phyloP scores from a whole-genome alignment of 2,113 vertebrate species.

The Tichodroma muraria region DNA sequence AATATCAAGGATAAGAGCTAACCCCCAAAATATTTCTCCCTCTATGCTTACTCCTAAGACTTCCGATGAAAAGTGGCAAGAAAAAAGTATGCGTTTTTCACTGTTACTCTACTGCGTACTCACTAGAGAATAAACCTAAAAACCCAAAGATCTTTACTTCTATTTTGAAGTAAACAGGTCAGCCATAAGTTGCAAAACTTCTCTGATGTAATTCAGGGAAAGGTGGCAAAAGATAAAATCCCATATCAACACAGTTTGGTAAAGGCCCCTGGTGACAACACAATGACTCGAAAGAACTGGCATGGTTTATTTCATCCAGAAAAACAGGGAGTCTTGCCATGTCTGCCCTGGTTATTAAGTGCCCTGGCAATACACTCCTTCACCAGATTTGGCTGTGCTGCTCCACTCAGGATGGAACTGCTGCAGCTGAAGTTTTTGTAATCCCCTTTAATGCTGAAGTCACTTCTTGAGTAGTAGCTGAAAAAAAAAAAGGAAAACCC shows the following conservation, averaged over 20 bases:
- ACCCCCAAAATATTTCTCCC: background rate
- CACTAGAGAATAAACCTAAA: background rate
- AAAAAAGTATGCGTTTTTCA: background rate
- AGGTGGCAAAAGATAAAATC: background rate
- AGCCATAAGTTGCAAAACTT: background rate
- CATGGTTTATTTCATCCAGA: background rate
- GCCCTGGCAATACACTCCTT: background rate
- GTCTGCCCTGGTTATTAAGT: background rate
- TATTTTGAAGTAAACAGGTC: background rate
- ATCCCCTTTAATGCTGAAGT: background rate
- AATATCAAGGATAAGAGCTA: background rate
- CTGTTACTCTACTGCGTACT: background rate
- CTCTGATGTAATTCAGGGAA: background rate
- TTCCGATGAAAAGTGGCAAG: background rate
- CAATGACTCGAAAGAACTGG: background rate
- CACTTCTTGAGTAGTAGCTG: background rate
- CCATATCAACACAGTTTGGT: background rate
- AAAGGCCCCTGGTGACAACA: background rate
- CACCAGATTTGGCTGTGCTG: background rate
- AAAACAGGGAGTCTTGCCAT: background rate
- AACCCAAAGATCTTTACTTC: background rate
- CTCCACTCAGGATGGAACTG: background rate
- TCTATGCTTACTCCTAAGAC: background rate
- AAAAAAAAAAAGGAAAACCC: background rate
- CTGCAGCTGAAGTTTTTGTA: background rate